Base-by-base conservation (phyloP, 2,888 invertebrate species). In the Cynaeus angustus region DNA sequence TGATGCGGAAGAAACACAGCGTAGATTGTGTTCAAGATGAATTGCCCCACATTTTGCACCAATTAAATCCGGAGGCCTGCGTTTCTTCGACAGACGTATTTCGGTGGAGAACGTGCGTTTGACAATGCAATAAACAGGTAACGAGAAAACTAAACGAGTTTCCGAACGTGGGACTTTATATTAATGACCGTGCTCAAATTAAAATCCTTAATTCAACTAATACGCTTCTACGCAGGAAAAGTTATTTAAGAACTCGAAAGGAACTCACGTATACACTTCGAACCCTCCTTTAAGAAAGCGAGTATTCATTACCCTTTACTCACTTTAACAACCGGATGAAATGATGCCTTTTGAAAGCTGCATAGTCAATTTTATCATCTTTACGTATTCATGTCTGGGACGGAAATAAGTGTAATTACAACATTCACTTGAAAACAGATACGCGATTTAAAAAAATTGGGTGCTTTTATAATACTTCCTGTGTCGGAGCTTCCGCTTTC, bases 21-120 rank as follows among this genome's bases (percentile, higher is more conserved):
- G 55, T 68, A 68, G 58, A 68, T 70, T 66, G 70, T 67, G 61
- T 74, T 64, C 67, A 68, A 74, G 75, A 73, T 75, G 73, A 67
- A 75, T 75, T 62, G 72, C 68, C 58, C 66, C 66, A 64, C 68
- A 62, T 68, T 72, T 66, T 59, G 66, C 41, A 62, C 48, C 74
- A 73, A 74, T 74, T 74, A 74, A 72, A 74, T 71, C 62, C 58
- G 61, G 14, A 59, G 30, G 61, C 46, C 37, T 55, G 8, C 33
- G 56, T 65, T 65, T 53, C 37, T 37, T 59, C 30, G 46, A 5
- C 69, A 56, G 61, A 61, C 58, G 67, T 41, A 41, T 53, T 56
- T 30, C 26, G 37, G 5, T 3, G 6, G 45, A 8, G 30, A 33
- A 61, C 68, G 68, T 69, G 69, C 64, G 50, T 67, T 71, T 67